phyloP scores from a whole-genome alignment of 2,113 vertebrate genomes.

The Ranitomeya variabilis region DNA sequence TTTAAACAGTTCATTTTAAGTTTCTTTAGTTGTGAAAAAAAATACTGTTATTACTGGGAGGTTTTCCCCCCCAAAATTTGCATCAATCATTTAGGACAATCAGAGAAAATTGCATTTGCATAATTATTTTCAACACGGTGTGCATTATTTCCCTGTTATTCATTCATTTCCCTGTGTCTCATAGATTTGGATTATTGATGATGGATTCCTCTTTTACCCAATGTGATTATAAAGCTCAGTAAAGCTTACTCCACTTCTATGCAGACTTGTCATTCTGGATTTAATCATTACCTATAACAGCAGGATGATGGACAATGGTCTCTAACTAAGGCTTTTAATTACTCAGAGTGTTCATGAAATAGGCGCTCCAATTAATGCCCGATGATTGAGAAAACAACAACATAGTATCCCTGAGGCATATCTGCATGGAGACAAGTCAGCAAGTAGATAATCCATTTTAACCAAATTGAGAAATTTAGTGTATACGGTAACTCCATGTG shows the following conservation, averaged over 20 bases:
- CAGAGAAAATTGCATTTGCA: no score
- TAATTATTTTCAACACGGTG: background rate
- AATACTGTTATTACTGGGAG: no score
- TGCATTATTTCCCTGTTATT: background rate
- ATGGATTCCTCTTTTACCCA: background rate
- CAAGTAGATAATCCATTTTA: background rate
- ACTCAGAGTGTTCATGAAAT: slow-evolving; percentile 39
- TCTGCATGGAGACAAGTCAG: background rate
- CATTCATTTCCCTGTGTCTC: background rate
- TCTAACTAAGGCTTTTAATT: slow-evolving; percentile 48
- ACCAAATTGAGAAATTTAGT: background rate
- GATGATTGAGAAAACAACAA: slow-evolving; percentile 19
- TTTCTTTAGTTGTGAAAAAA: no score
- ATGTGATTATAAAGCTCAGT: slow-evolving; percentile 16
- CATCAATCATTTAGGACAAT: no score
- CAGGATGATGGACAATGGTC: slow-evolving; percentile 38
- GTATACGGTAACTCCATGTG: background rate
- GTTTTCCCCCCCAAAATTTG: no score
- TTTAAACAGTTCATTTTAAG: no score
- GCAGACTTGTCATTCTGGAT: slow-evolving; percentile 27
- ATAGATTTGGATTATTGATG: background rate
- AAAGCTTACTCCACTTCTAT: background rate
- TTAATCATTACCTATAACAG: slow-evolving; percentile 44
- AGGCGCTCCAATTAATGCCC: slow-evolving; percentile 36
- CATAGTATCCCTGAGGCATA: slow-evolving; percentile 15